phyloP scores from a whole-genome alignment of 2,797 vertebrate species.

The Astyanax mexicanus region DNA sequence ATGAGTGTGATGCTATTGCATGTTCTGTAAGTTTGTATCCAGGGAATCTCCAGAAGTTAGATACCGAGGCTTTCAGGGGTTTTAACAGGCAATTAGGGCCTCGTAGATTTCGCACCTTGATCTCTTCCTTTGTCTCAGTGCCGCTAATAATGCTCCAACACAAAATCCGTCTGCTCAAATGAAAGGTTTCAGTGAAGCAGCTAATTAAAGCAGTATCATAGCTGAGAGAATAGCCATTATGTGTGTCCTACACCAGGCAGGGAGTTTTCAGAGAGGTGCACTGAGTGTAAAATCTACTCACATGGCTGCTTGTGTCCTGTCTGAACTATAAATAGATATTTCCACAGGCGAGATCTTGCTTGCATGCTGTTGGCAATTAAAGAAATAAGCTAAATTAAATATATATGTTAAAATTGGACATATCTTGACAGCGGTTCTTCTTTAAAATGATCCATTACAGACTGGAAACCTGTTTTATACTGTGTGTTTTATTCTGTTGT shows the following conservation, averaged over 20 bases:
- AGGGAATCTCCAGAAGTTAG: no score
- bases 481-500: no score
- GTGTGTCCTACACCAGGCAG: not conserved
- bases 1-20: no score
- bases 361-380: not conserved
- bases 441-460: no score
- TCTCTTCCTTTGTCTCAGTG: not conserved
- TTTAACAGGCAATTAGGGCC: no score
- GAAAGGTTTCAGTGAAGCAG: constrained; percentile 8
- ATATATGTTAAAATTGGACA: no score
- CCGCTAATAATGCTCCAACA: not conserved
- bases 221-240: not conserved
- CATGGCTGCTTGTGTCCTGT: not conserved
- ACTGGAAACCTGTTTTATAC: no score
- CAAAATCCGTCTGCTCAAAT: not conserved
- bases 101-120: no score
- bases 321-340: not conserved
- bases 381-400: no score
- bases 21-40: no score
- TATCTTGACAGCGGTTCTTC: no score
- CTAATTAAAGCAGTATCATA: constrained; percentile 13
- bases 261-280: not conserved
- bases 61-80: no score
- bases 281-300: not conserved
- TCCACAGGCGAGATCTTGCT: not conserved